Percentiles rank a stretch among this genome's conserved stretches.
Evolutionary conservation across 2,797 vertebrate species (phyloP).

Genomic region (Paguma larvata): DNA sequence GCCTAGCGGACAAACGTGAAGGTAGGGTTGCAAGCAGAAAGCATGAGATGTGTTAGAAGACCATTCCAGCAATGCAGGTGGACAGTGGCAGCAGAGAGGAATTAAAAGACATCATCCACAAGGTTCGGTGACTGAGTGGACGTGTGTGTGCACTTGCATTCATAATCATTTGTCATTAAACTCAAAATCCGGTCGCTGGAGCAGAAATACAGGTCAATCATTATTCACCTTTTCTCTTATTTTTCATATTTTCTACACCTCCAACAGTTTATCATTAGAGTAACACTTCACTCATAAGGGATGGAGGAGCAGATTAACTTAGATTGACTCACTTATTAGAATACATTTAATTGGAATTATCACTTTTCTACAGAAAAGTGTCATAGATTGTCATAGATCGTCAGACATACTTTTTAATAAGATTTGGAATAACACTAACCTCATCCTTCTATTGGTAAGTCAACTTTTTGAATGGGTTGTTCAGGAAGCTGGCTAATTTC

Average conservation of each 20-base stretch:
- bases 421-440: background rate
- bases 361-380: background rate
- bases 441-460: background rate
- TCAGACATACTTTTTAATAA: background rate
- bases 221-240: background rate
- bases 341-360: background rate
- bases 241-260: background rate
- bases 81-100: background rate
- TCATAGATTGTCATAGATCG: background rate
- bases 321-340: background rate
- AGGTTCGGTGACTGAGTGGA: background rate
- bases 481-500: background rate
- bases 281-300: background rate
- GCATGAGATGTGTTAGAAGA: background rate
- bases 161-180: background rate
- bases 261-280: background rate
- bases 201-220: background rate
- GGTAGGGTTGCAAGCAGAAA: background rate
- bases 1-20: background rate
- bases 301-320: background rate
- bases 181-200: background rate
- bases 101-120: background rate
- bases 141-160: fast-evolving
- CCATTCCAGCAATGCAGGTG: background rate
- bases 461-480: background rate